A percentile compares a stretch with the other conserved stretches of the same genome.
Evolutionary conservation across 1,140 invertebrate genomes (phyloP).

Genomic region (Drosophila obscura): DNA sequence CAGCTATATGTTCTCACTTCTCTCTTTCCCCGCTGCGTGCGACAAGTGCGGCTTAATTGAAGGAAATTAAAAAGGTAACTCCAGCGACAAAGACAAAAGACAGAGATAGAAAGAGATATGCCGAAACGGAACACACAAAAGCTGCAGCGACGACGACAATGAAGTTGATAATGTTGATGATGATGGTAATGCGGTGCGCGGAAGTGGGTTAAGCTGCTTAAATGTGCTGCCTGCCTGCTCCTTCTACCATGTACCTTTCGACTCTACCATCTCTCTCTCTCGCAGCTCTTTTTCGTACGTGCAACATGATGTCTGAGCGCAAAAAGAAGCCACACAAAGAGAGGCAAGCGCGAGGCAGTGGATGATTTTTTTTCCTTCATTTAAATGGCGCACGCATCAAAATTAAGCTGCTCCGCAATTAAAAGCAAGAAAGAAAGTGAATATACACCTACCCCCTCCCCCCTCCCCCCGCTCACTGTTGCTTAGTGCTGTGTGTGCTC

Average conservation of each 20-base stretch:
- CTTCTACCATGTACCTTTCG: background rate
- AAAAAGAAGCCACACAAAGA: constrained; percentile 26
- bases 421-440: constrained; percentile 71
- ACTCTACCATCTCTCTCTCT: constrained; percentile 22
- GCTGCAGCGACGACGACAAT: constrained; percentile 39
- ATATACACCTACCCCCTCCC: no score
- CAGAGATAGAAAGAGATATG: background rate
- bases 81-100: constrained; percentile 22
- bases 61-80: constrained; percentile 74
- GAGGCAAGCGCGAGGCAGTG: constrained; percentile 10
- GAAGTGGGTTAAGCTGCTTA: constrained; percentile 81
- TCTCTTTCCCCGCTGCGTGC: constrained; percentile 26
- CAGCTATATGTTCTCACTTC: background rate
- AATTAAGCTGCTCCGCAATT: constrained; percentile 71
- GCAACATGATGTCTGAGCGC: constrained; percentile 39
- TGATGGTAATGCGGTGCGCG: constrained; percentile 71
- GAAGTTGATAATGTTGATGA: constrained; percentile 41
- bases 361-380: constrained; percentile 54
- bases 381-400: constrained; percentile 68
- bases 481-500: no score
- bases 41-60: constrained; percentile 79
- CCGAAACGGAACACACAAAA: constrained; percentile 20
- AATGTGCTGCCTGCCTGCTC: constrained; percentile 56
- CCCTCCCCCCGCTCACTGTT: background rate
- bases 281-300: constrained; percentile 59